These are phyloP conservation scores for Ichneumoninae sp. DNA, from an alignment of 2,888 invertebrate genomes.

Conservation along the genomic window DNA sequence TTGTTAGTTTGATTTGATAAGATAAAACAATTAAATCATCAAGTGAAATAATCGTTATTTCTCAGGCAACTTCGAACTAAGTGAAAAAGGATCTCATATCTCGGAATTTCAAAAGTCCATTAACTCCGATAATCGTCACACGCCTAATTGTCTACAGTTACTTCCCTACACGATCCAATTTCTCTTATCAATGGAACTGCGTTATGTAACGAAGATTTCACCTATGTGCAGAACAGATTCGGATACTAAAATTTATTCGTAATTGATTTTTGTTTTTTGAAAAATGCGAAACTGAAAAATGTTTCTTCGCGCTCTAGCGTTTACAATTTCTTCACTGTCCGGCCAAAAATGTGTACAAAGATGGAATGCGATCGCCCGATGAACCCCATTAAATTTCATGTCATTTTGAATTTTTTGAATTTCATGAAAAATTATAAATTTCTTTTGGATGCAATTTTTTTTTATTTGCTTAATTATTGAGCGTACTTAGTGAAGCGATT, in stretches of 20 bases:
- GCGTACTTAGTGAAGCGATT: not conserved
- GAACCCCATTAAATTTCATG: not conserved
- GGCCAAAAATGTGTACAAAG: too few relatives aligned
- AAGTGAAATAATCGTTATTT: not conserved
- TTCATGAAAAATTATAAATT: not conserved
- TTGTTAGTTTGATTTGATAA: constrained; percentile 14
- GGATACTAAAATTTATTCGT: not conserved
- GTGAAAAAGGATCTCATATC: not conserved
- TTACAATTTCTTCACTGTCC: too few relatives aligned
- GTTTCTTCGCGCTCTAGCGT: too few relatives aligned
- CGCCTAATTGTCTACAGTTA: not conserved
- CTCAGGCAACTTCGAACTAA: not conserved
- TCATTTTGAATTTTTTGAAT: not conserved
- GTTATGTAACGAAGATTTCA: not conserved
- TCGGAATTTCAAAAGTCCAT: not conserved
- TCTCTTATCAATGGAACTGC: not conserved
- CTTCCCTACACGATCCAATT: constrained; percentile 2
- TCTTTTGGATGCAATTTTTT: not conserved
- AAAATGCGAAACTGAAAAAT: not conserved
- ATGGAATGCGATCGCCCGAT: too few relatives aligned
- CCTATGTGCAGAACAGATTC: not conserved
- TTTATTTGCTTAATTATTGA: not conserved
- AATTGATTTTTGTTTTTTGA: not conserved
- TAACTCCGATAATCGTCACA: not conserved
- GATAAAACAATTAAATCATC: not conserved